Evolutionary conservation across 1,140 invertebrate species (phyloP), one percentile per base, ranked within the genome.

Genomic region (Ips nitidus): DNA sequence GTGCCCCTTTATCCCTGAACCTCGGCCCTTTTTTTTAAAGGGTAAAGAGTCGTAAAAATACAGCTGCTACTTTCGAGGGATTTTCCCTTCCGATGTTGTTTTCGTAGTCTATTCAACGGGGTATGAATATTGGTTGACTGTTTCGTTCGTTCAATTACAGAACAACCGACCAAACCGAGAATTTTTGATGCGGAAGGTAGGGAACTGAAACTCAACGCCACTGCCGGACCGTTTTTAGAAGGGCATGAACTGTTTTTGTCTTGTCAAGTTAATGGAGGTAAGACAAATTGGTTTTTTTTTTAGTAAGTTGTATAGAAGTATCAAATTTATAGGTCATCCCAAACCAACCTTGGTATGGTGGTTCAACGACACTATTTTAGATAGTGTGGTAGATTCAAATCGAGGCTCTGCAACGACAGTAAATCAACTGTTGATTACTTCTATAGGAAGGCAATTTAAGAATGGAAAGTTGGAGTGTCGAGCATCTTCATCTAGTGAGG

Each of bases 211-310:
- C 52, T 60, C 39, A 73, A 73, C 53, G 87, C 87, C 52, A 81
- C 89, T 36, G 91, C 90, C 1, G 92, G 93, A 50, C 93, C 92
- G 39, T 94, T 93, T 80, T 84, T 90, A 68, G 92, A 94, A 82
- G 92, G 90, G 53, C 89, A 90, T 75, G 87, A 90, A 76, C 83
- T 94, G 4, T 86, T 89, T 69, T 83, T 95, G 38, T 90, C 89
- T 69, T 95, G 93, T 80, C 89, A 93, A 82, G 92, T 92, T 59
- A 85, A 86, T 74, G 92, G 92, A 81, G 93, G 93, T 94, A 85
- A 87, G 83, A n/a, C 7, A 37, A 5, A 36, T 2, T 55, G 8
- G 1, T 38, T 5, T 7, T 55, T 37, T 22, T 50, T 50, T 50
- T 50, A 2, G 22, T 50, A 6, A 8, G 2, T 50, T 50, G 45